These are phyloP conservation scores for Chironomus tentans DNA, from an alignment of 2,888 invertebrate genomes.

Conservation along the genomic window DNA sequence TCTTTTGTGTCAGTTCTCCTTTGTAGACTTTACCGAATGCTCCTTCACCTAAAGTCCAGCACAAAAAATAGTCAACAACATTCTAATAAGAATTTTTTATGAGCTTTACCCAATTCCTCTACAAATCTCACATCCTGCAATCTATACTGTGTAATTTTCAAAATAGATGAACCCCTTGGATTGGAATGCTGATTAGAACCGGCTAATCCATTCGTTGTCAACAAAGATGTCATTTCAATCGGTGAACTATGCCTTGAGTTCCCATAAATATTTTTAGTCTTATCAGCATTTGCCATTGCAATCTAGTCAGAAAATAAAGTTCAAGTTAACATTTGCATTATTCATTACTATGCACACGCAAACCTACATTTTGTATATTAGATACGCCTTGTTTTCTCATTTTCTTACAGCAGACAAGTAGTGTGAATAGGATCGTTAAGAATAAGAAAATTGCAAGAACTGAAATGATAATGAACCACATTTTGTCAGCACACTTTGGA, in stretches of 20 bases:
- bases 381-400: constrained; percentile 49
- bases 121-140: constrained; percentile 76
- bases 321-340: not conserved
- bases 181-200: constrained; percentile 37
- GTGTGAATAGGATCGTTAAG: constrained; percentile 46
- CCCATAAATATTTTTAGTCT: constrained; percentile 67
- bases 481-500: constrained; percentile 76
- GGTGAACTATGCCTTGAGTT: constrained; percentile 66
- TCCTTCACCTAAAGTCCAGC: constrained; percentile 61
- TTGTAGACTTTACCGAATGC: constrained; percentile 92
- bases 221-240: constrained; percentile 75
- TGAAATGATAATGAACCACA: constrained; percentile 72
- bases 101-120: constrained; percentile 55
- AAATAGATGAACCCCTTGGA: constrained; percentile 31
- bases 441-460: constrained; percentile 48
- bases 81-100: not conserved
- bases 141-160: constrained; percentile 75
- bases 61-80: not conserved
- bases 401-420: constrained; percentile 56
- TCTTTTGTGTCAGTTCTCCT: constrained; percentile 70
- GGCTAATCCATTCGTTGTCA: constrained; percentile 47
- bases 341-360: not conserved
- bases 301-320: constrained; percentile 41
- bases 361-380: constrained; percentile 53
- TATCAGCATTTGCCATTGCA: constrained; percentile 58